Conservation (phyloP, 2,797 vertebrate genomes). For the Diplodus sargus region DNA sequence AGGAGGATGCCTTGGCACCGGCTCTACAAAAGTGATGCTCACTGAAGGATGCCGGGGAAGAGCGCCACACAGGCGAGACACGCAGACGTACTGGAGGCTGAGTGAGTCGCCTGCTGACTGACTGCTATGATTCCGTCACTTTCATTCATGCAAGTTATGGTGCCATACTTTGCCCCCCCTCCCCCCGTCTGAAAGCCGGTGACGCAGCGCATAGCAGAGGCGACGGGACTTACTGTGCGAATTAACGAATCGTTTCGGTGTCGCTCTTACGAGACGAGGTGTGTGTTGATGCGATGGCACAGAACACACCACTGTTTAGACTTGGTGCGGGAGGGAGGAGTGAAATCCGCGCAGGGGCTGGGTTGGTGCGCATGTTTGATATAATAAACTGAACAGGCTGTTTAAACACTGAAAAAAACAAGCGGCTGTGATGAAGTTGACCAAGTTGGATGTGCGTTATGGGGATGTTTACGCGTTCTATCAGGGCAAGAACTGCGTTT, state of each 20-base stretch:
- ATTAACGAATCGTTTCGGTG: conserved; percentile 31
- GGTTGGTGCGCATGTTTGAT: conserved; percentile 34
- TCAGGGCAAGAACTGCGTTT: conserved; percentile 59
- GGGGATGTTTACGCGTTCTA: conserved; percentile 28
- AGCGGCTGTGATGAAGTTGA: conserved; percentile 40
- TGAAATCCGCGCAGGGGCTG: conserved; percentile 24
- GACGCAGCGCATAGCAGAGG: conserved; percentile 66
- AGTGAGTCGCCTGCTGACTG: conserved; percentile 80
- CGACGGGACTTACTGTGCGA: conserved; percentile 36
- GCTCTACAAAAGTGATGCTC: conserved; percentile 68
- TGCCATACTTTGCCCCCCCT: conserved; percentile 68
- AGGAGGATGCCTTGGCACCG: conserved; percentile 61
- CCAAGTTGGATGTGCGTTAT: conserved; percentile 36
- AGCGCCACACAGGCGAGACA: conserved; percentile 66
- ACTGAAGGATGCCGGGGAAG: conserved; percentile 69
- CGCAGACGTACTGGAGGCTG: conserved; percentile 73
- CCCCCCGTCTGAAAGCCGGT: conserved; percentile 51
- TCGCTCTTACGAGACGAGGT: conserved; percentile 39
- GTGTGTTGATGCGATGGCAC: conserved; percentile 33
- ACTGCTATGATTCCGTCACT: conserved; percentile 71
- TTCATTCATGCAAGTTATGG: conserved; percentile 81
- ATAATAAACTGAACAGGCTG: conserved; percentile 10
- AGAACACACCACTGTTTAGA: conserved; percentile 41
- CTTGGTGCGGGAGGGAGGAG: conserved; percentile 42
- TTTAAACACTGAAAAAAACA: neutral